Evolutionary conservation across 2,888 invertebrate species (phyloP).

Genomic region (Fragum whitleyi): DNA sequence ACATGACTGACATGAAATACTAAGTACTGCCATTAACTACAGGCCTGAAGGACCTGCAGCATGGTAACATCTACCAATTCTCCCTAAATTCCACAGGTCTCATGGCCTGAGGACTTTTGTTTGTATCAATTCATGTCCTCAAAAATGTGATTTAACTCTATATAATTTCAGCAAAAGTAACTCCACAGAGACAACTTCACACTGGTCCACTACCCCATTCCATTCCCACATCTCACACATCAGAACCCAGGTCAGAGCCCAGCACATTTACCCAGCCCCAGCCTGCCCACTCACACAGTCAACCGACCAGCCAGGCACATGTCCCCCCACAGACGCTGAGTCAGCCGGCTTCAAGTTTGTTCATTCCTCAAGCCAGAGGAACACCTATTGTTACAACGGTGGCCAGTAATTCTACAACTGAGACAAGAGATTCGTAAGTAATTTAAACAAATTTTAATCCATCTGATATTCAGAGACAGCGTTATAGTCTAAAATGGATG

Average conservation of each 20-base stretch:
- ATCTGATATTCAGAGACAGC: no score
- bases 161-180: constrained; percentile 75
- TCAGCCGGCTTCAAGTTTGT: constrained; percentile 61
- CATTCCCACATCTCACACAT: constrained; percentile 38
- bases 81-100: no score
- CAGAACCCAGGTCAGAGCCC: constrained; percentile 49
- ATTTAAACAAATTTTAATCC: neutral
- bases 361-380: constrained; percentile 59
- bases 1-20: no score
- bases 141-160: no score
- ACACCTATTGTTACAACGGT: constrained; percentile 55
- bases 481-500: no score
- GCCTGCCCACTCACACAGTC: constrained; percentile 52
- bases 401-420: constrained; percentile 39
- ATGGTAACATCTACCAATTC: no score
- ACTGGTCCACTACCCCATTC: constrained; percentile 53
- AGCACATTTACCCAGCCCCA: constrained; percentile 59
- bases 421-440: constrained; percentile 57
- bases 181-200: constrained; percentile 76
- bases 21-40: no score
- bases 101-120: no score
- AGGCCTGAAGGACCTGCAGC: no score
- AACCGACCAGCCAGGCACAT: constrained; percentile 52
- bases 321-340: constrained; percentile 42
- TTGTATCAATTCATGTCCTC: no score